Evolutionary conservation across 2,797 vertebrate species (phyloP), one percentile per base, ranked within the genome.

Genomic region (Gymnopithys bicolor): DNA sequence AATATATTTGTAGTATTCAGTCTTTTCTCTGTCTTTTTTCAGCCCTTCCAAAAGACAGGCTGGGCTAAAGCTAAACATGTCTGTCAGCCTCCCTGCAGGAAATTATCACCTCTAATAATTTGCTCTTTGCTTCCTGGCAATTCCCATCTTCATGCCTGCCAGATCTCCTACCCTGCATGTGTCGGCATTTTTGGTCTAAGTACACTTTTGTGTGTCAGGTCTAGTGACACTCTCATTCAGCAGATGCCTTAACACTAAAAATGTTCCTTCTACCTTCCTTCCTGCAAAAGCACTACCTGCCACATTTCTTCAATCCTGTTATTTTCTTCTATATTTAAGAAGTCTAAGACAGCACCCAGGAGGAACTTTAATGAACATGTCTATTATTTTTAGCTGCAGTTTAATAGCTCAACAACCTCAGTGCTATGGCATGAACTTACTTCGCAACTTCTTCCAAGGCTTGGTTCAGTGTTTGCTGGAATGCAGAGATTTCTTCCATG

Each of bases 391-490:
- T 84, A 96, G 77, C 37, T 78, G 67, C 37, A 62, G 30, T 39
- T 84, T 71, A 87, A 84, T 35, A 78, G 74, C 48, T 91, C 76
- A 81, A 82, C 82, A 93, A 60, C 59, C 63, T 62, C 66, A n/a
- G 19, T 15, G 6, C 63, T 49, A 45, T 1, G 18, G 30, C 46
- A 28, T 0, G 11, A 64, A 87, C 99, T 98, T 98, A 99, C 99
- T 99, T 99, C 39, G 98, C 98, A 94, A 98, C 99, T 87, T 99
- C 99, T 96, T 99, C 99, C 97, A 99, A 97, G 87, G 98, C 94
- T 89, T 98, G 98, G 97, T 99, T 99, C 17, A 99, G 98, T 0
- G 97, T 98, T 96, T 99, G 99, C 96, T 99, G 99, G 97, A 99
- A 99, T 16, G 97, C 97, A 77, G 98, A 99, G 81, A 99, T 98